phyloP scores from a whole-genome alignment of 64 coral and sea anemone species.

The Stichodactyla helianthus region DNA sequence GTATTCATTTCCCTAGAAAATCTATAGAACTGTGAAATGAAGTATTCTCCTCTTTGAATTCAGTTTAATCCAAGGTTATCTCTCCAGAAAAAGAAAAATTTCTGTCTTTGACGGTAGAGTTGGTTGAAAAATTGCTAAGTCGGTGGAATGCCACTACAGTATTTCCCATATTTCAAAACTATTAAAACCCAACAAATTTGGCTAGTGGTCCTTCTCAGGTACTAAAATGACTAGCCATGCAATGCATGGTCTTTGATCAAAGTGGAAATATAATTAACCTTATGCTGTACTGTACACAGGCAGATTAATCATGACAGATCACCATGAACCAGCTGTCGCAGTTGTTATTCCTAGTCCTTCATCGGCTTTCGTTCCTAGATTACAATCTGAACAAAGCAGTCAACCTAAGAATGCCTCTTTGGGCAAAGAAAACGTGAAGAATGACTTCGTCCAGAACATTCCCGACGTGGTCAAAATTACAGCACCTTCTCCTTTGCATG shows the following conservation, averaged over 20 bases:
- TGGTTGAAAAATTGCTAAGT: no score
- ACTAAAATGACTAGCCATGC: no score
- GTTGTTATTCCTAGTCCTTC: constrained; percentile 7
- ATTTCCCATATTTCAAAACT: no score
- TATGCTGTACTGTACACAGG: neutral
- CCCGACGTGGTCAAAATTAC: neutral
- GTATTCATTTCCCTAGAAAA: neutral
- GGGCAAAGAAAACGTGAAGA: neutral
- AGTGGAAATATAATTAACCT: neutral
- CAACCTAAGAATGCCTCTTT: neutral
- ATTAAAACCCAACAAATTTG: no score
- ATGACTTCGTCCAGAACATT: neutral
- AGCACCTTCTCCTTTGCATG: neutral
- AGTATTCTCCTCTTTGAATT: neutral
- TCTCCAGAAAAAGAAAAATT: no score
- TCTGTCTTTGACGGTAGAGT: no score
- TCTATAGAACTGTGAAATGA: neutral
- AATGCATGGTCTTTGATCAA: neutral
- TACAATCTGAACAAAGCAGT: constrained; percentile 1
- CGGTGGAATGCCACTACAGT: no score
- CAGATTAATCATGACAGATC: neutral
- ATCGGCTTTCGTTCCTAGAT: neutral
- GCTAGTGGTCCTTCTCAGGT: no score
- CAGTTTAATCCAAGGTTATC: neutral
- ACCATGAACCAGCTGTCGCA: constrained; percentile 7